These are phyloP conservation scores for Saccopteryx bilineata DNA, from an alignment of 2,113 vertebrate genomes.

Conservation along the genomic window DNA sequence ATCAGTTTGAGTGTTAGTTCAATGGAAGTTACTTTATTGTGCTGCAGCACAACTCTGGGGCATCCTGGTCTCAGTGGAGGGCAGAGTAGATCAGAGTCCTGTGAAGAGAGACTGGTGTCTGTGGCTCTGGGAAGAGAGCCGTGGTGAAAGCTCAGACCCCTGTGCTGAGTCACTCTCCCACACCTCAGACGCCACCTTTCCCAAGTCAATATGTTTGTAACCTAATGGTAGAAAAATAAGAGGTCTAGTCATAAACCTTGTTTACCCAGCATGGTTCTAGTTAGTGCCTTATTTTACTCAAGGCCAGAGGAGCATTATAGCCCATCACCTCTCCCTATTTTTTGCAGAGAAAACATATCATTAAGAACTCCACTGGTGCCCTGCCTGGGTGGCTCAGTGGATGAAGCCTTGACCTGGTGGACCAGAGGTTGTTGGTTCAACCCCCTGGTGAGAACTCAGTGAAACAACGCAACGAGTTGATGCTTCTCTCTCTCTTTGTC, in stretches of 20 bases:
- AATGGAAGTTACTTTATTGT: not conserved
- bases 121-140: not conserved
- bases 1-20: not conserved
- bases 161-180: not conserved
- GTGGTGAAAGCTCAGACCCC: not conserved
- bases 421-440: no score
- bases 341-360: slow-evolving; percentile 25
- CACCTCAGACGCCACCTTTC: not conserved
- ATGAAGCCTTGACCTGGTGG: no score
- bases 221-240: slow-evolving; percentile 3
- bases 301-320: not conserved
- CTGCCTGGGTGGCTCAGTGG: no score
- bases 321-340: not conserved
- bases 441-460: no score
- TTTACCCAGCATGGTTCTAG: not conserved
- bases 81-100: not conserved
- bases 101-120: not conserved
- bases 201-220: not conserved
- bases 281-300: slow-evolving; percentile 58
- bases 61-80: not conserved
- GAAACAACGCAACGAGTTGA: no score
- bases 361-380: not conserved
- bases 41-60: not conserved
- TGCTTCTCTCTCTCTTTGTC: no score
- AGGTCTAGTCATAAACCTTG: slow-evolving; percentile 24